These are phyloP conservation scores for Periplaneta americana DNA, from an alignment of 1,140 invertebrate genomes.

Conservation along the genomic window DNA sequence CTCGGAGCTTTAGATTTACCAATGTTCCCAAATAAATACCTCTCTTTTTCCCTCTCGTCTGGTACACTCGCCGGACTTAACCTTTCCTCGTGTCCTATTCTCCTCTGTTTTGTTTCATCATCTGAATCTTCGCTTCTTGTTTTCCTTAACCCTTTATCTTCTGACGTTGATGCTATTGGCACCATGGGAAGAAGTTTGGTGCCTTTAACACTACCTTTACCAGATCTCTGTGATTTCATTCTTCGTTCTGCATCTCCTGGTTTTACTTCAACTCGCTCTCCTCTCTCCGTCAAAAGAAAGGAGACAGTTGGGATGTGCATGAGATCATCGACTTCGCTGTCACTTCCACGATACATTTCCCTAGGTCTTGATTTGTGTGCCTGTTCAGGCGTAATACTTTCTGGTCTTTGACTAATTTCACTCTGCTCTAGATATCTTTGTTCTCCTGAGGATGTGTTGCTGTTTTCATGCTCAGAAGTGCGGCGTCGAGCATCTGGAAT, in stretches of 20 bases:
- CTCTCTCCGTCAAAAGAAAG: slow-evolving; percentile 1
- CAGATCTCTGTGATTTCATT: not conserved
- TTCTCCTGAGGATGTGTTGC: not conserved
- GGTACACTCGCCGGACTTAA: not conserved
- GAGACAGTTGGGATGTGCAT: slow-evolving; percentile 2
- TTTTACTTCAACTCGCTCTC: not conserved
- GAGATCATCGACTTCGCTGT: slow-evolving; percentile 1
- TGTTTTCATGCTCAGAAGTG: not conserved
- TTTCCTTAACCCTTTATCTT: not conserved
- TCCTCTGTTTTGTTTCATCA: not conserved
- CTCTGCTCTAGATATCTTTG: not conserved
- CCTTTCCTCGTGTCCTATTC: not conserved
- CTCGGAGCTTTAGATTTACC: not conserved
- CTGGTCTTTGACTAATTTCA: not conserved
- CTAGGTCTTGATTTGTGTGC: not conserved
- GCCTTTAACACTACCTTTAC: not conserved
- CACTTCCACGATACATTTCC: not conserved
- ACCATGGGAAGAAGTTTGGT: not conserved
- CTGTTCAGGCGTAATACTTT: not conserved
- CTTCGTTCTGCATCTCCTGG: not conserved
- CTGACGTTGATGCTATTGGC: not conserved
- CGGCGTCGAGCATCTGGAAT: too few species aligned
- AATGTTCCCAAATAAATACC: not conserved
- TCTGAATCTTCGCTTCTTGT: not conserved
- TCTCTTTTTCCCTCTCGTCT: not conserved